These are phyloP conservation scores for Cheilinus undulatus DNA, from an alignment of 2,113 vertebrate species.

Conservation along the genomic window DNA sequence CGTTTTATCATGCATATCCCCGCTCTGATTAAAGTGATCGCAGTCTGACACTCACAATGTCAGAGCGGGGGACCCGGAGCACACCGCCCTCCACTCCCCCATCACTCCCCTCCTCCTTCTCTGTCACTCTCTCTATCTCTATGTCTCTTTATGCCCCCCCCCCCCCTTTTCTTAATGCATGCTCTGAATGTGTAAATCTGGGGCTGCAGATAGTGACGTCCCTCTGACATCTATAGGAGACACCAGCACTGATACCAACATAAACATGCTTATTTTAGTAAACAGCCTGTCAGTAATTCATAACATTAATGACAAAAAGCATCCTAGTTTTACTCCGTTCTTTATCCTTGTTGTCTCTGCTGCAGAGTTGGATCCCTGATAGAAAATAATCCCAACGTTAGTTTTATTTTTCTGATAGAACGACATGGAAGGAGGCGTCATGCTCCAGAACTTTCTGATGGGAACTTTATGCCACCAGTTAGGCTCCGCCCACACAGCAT, in stretches of 20 bases:
- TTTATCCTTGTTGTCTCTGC: too few species aligned
- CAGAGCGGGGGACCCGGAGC: constrained; percentile 90
- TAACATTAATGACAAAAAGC: too few species aligned
- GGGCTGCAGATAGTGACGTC: constrained; percentile 50
- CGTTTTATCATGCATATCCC: constrained; percentile 99
- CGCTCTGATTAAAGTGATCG: constrained; percentile 99
- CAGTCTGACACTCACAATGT: constrained; percentile 99
- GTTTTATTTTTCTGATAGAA: too few species aligned
- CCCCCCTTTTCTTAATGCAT: constrained; percentile 74
- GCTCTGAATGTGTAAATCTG: constrained; percentile 92
- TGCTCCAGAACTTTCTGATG: too few species aligned
- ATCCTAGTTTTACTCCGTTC: too few species aligned
- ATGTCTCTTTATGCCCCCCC: constrained; percentile 27
- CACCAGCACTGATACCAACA: constrained; percentile 13
- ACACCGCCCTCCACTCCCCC: constrained; percentile 16
- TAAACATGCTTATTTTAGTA: constrained; percentile 32
- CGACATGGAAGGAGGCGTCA: too few species aligned
- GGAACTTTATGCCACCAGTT: too few species aligned
- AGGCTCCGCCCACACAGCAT: too few species aligned
- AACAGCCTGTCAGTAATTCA: too few species aligned
- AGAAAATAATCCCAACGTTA: too few species aligned
- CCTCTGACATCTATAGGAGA: constrained; percentile 54
- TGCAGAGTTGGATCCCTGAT: too few species aligned
- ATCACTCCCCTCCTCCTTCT: constrained; percentile 6
- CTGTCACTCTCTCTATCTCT: constrained; percentile 32